These are phyloP conservation scores for Lateolabrax maculatus DNA, from an alignment of 2,797 vertebrate genomes.

Conservation along the genomic window DNA sequence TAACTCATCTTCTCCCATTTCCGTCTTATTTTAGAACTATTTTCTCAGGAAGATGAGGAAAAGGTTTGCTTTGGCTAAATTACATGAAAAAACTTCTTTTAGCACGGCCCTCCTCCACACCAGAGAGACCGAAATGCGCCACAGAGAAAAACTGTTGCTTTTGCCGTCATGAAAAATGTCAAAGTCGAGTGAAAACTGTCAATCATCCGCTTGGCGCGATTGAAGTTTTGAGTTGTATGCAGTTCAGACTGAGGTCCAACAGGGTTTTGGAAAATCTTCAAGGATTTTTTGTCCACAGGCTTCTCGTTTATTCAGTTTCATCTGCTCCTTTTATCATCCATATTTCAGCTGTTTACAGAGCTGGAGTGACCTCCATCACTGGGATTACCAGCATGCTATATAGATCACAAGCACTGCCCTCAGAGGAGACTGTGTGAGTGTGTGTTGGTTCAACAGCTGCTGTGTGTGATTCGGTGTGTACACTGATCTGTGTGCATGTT, in stretches of 20 bases:
- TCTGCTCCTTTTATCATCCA: conserved; percentile 81
- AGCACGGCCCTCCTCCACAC: neutral
- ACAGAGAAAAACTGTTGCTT: conserved; percentile 45
- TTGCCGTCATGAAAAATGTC: conserved; percentile 44
- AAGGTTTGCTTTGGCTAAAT: conserved; percentile 45
- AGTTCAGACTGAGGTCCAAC: conserved; percentile 62
- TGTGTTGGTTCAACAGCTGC: conserved; percentile 34
- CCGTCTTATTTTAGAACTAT: conserved; percentile 23
- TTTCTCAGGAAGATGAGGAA: conserved; percentile 24
- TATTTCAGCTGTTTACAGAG: conserved; percentile 84
- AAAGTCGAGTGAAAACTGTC: conserved; percentile 63
- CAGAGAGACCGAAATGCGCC: conserved; percentile 25
- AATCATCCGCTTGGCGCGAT: conserved; percentile 37
- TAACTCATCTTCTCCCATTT: conserved; percentile 38
- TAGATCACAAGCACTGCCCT: conserved; percentile 72
- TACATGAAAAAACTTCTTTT: conserved; percentile 29
- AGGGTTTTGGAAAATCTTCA: conserved; percentile 75
- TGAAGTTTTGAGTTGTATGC: conserved; percentile 55
- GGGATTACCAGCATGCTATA: conserved; percentile 77
- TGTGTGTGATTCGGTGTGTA: conserved; percentile 32
- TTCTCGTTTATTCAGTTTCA: conserved; percentile 81
- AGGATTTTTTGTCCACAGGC: conserved; percentile 69
- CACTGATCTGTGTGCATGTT: conserved; percentile 36
- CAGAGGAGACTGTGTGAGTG: conserved; percentile 41
- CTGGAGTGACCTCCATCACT: conserved; percentile 73